Evolutionary conservation across 2,888 invertebrate genomes (phyloP).

Genomic region (Chouioia cunea): DNA sequence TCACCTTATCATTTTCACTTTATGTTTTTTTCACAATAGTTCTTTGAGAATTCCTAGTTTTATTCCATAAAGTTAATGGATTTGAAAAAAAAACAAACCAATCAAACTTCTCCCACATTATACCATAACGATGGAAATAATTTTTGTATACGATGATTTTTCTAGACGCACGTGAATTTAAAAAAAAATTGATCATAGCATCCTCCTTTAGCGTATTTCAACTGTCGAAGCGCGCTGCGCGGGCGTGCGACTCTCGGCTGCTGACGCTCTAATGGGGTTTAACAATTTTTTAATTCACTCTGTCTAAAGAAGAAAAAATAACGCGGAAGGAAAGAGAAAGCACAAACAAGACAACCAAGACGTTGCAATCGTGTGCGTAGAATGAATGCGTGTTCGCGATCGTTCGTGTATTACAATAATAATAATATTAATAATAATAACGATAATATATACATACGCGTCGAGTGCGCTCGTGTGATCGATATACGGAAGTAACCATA

Average conservation of each 20-base stretch:
- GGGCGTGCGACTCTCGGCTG: conserved; percentile 35
- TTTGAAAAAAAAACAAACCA: too few species aligned
- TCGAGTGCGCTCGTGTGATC: conserved; percentile 46
- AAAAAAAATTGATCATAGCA: too few species aligned
- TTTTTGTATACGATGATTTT: too few species aligned
- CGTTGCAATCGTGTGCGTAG: conserved; percentile 13
- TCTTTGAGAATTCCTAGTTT: too few species aligned
- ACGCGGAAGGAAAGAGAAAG: conserved; percentile 28
- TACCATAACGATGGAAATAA: too few species aligned
- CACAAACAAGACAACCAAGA: neutral
- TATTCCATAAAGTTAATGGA: too few species aligned
- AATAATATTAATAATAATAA: conserved; percentile 12
- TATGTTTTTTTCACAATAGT: too few species aligned
- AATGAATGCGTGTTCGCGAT: conserved; percentile 32
- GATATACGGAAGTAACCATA: conserved; percentile 54
- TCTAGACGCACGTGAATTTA: conserved; percentile 2
- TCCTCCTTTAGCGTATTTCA: conserved; percentile 15
- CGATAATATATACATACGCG: conserved; percentile 38
- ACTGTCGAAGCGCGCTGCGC: conserved; percentile 19
- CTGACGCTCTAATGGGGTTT: conserved; percentile 51
- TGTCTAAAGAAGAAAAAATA: conserved; percentile 54
- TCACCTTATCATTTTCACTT: too few species aligned
- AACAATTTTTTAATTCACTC: conserved; percentile 64
- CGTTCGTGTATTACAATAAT: conserved; percentile 39
- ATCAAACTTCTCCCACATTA: too few species aligned